Evolutionary conservation across 2,113 vertebrate genomes (phyloP), one percentile per base, ranked within the genome.

Genomic region (Gadus macrocephalus): DNA sequence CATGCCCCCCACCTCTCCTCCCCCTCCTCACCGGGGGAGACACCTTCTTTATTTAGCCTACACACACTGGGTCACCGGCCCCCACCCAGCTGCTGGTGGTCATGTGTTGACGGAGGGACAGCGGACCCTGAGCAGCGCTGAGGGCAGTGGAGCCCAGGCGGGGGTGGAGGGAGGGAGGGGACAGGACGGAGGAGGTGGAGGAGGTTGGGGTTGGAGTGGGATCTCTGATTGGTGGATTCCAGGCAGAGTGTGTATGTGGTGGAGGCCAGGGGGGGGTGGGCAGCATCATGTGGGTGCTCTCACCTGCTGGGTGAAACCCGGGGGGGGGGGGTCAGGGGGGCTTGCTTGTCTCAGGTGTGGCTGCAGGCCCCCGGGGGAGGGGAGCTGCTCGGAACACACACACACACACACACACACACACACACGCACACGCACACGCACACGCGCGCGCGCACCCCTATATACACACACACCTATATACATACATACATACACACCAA

Each of bases 51-150:
- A 78, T 72, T 81, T 80, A 78, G 79, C 73, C 68, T 53, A 4
- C n/a, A 53, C 81, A 78, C 73, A 83, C 65, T 72, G 59, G 60
- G 49, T 17, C 58, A 72, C 49, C 69, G 69, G 73, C 81, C 75
- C 77, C 80, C 85, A 25, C 12, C 66, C 63, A 77, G 69, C 17
- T 78, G 81, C 89, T 84, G 81, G 71, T 19, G 59, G 4, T 61
- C 59, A 5, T 17, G 20, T 15, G 22, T 19, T 62, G 20, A 27
- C 12, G 1, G 20, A 22, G 20, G 12, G 11, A 49, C 42, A 9
- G 8, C 42, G 2, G 11, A 49, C 8, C 42, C 42, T 35, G 31
- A 14, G 5, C 11, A 42, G 38, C 4, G 38, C 5, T 42, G 38
- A 42, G 38, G 38, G 38, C 38, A 42, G 42, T 49, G 42, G 12